Evolutionary conservation across 2,113 vertebrate species (phyloP), one percentile per base, ranked within the genome.

Genomic region (Cichladusa arquata): DNA sequence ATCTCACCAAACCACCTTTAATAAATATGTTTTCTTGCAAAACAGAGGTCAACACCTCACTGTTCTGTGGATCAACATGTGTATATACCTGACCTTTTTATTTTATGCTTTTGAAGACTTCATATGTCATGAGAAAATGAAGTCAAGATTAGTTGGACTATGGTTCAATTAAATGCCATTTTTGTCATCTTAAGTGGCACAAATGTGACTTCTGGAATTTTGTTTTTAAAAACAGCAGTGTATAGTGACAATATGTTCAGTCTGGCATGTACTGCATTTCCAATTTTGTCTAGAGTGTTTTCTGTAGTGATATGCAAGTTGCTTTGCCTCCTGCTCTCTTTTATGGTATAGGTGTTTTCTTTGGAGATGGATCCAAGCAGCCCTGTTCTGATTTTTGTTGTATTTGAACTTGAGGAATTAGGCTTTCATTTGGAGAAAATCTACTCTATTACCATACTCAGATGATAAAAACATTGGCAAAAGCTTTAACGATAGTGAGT

Each of bases 321-420:
- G 58, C 77, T 93, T 92, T 83, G 44, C 47, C 60, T 47, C 57
- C 42, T 92, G 47, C 36, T 56, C 31, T 88, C 38, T 86, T 91
- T 51, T 87, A 72, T 8, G 5, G 61, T 72, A 50, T 17, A 91
- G 83, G 48, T 96, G 88, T 95, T 97, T 93, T 95, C 92, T 93
- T 95, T 95, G 94, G 92, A 95, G 83, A 45, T 91, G 77, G 91
- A 95, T 95, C 94, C 95, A 97, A 96, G 88, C 77, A 93, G 50
- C 36, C 0, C 0, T 94, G 44, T 91, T 94, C 44, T 92, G 36
- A 72, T 76, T 92, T 89, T 80, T 93, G 73, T 84, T 92, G 28
- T 93, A 84, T 93, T 92, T 96, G 80, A 89, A 95, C 65, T 78
- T 90, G 51, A 67, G 56, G 44, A 26, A 78, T 86, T 81, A 86